Conservation (phyloP, 2,113 vertebrate species). For the Murina feae region DNA sequence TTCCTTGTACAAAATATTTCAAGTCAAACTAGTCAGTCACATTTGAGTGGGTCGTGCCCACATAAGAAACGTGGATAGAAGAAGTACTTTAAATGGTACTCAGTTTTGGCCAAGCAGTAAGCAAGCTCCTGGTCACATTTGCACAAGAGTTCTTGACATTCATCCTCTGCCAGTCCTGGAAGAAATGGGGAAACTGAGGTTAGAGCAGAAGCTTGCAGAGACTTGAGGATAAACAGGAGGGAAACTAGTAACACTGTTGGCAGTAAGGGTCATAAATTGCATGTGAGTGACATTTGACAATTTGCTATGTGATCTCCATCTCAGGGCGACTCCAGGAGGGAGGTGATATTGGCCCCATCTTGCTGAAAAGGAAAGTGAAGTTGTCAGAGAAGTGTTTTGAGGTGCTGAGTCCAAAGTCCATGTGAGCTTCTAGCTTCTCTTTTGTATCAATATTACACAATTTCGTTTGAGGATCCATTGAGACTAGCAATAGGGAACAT, state of each 20-base stretch:
- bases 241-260: background rate
- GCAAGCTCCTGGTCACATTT: conserved; percentile 89
- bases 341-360: background rate
- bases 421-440: background rate
- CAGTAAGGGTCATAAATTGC: background rate
- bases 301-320: rapidly evolving
- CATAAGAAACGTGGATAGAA: conserved; percentile 89
- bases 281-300: too few species aligned
- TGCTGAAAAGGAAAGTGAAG: background rate
- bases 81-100: conserved; percentile 81
- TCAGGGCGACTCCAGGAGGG: background rate
- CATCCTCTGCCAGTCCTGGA: conserved; percentile 86
- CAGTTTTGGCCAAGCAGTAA: conserved; percentile 83
- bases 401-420: background rate
- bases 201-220: background rate
- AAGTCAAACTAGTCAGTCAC: conserved; percentile 51
- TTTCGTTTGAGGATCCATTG: background rate
- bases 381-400: background rate
- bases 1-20: background rate
- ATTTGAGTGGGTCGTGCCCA: conserved; percentile 81
- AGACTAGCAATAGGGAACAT: background rate
- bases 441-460: background rate
- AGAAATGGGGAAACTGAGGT: conserved; percentile 66
- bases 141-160: conserved; percentile 89
- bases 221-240: background rate